A percentile compares a stretch with the other conserved stretches of the same genome.
These are phyloP conservation scores for Esox niger DNA, from an alignment of 2,113 vertebrate species.

Conservation along the genomic window DNA sequence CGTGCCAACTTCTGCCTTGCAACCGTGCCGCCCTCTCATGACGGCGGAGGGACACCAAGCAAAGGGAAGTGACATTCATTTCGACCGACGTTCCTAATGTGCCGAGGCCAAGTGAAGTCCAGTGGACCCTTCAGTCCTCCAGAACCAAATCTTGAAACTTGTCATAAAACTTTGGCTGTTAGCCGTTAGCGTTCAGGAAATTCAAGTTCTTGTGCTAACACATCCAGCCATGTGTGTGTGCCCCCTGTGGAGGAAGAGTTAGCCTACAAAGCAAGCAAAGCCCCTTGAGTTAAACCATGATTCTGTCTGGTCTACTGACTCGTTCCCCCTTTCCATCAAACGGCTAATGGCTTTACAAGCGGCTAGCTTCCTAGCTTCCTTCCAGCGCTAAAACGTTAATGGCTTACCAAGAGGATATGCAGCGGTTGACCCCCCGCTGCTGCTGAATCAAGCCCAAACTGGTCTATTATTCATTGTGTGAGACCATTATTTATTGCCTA, in stretches of 20 bases:
- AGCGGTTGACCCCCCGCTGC: slow-evolving; percentile 1
- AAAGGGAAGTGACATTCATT: too few relatives aligned
- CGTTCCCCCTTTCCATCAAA: slow-evolving; percentile 34
- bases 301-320: background rate
- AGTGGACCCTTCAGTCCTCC: slow-evolving; percentile 38
- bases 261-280: slow-evolving; percentile 18
- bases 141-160: slow-evolving; percentile 6
- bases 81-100: background rate
- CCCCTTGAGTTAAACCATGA: background rate
- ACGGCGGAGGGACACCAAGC: too few relatives aligned
- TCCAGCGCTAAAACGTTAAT: slow-evolving; percentile 48
- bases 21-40: too few relatives aligned
- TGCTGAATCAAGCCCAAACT: slow-evolving; percentile 36
- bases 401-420: slow-evolving; percentile 38
- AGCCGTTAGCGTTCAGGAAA: slow-evolving; percentile 7
- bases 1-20: too few relatives aligned
- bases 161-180: background rate
- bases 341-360: slow-evolving; percentile 46
- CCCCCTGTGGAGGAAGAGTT: slow-evolving; percentile 20
- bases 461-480: slow-evolving; percentile 50
- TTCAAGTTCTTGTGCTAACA: slow-evolving; percentile 3
- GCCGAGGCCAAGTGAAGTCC: slow-evolving; percentile 29
- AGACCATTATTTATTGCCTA: slow-evolving; percentile 56
- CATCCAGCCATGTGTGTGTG: slow-evolving; percentile 8
- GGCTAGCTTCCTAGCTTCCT: slow-evolving; percentile 35